These are phyloP conservation scores for Hermatobates lingyangjiaoensis DNA, from an alignment of 1,140 invertebrate genomes.

Conservation along the genomic window DNA sequence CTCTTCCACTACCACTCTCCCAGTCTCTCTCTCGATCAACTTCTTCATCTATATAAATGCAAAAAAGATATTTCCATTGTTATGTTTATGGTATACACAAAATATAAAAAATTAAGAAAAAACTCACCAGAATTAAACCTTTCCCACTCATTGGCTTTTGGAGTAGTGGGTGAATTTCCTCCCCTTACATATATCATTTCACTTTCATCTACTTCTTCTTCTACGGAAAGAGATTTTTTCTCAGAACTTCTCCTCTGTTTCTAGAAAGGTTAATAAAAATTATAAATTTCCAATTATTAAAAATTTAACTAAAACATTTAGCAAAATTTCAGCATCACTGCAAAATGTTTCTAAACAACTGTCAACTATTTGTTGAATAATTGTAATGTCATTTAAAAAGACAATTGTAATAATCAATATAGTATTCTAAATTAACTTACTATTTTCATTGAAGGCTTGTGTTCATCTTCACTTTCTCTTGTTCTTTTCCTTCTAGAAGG, in stretches of 20 bases:
- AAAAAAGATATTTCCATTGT: not conserved
- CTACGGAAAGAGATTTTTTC: not conserved
- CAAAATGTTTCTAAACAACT: too few species aligned
- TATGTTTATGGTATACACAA: not conserved
- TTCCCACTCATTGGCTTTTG: not conserved
- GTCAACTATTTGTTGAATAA: too few species aligned
- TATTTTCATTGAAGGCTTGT: too few species aligned
- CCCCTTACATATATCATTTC: not conserved
- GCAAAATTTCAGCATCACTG: too few species aligned
- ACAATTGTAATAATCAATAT: too few species aligned
- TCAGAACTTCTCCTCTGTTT: conserved; percentile 5
- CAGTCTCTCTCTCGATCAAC: not conserved
- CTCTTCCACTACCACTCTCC: not conserved
- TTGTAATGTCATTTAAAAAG: too few species aligned
- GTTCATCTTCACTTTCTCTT: too few species aligned
- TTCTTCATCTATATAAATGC: conserved; percentile 1
- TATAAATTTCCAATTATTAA: too few species aligned
- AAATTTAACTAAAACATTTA: too few species aligned
- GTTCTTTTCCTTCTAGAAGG: too few species aligned
- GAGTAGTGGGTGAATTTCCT: not conserved
- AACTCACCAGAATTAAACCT: not conserved
- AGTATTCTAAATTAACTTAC: too few species aligned
- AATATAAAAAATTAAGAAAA: not conserved
- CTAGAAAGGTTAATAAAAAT: too few species aligned
- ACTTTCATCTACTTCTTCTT: conserved; percentile 1